These are phyloP conservation scores for Enteromius anoplus DNA, from an alignment of 2,797 vertebrate genomes.

Conservation along the genomic window DNA sequence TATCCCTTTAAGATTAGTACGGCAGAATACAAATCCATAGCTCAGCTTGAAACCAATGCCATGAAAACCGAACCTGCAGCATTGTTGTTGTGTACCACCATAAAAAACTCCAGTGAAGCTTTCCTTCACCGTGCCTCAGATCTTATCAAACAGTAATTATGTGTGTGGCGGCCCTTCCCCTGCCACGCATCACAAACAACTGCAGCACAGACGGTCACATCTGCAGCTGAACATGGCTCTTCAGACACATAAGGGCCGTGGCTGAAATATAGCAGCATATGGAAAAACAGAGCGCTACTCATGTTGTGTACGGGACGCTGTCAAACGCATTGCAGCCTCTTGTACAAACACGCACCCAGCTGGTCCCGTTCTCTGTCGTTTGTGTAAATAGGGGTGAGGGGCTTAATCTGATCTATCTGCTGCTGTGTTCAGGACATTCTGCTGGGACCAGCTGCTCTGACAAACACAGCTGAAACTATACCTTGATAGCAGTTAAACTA, in stretches of 20 bases:
- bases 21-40: neutral
- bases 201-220: neutral
- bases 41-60: neutral
- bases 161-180: neutral
- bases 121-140: neutral
- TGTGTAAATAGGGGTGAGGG: slow-evolving; percentile 4
- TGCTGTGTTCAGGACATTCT: neutral
- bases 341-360: neutral
- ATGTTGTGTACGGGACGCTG: neutral
- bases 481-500: neutral
- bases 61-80: neutral
- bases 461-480: slow-evolving; percentile 17
- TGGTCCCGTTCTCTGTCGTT: slow-evolving; percentile 17
- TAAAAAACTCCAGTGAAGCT: neutral
- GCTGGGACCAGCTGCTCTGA: slow-evolving; percentile 35
- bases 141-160: slow-evolving; percentile 2
- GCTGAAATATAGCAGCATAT: neutral
- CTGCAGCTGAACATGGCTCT: neutral
- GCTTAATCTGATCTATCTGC: slow-evolving; percentile 26
- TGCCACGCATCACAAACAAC: neutral
- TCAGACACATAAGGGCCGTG: neutral
- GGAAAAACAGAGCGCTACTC: neutral
- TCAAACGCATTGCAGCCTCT: neutral
- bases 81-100: neutral
- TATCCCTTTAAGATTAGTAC: too few relatives aligned